Base-by-base conservation (phyloP, 2,888 invertebrate genomes). In the Agrotis exclamationis region DNA sequence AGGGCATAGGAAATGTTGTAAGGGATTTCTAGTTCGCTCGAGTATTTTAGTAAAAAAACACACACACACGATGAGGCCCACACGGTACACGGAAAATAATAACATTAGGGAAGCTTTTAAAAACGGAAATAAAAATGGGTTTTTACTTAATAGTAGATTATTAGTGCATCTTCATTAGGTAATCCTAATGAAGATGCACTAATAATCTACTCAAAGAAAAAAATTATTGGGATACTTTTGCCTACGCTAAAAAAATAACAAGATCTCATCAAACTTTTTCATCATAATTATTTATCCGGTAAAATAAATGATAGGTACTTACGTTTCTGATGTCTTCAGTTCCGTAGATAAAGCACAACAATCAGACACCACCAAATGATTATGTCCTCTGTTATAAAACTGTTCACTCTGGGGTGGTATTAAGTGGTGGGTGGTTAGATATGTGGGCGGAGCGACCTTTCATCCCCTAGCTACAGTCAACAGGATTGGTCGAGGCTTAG, bases 401-500 rank as follows among this genome's bases (percentile, higher is more conserved):
- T 74, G 81, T 68, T 78, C 72, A 70, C 66, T 68, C 80, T 74
- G 82, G 89, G 90, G 88, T 89, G 86, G 87, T 74, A 67, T 70
- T 71, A 59, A 77, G 72, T 75, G 62, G 86, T 86, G 88, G 89
- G 88, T 82, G 87, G 88, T 57, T 69, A 72, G 62, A 56, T 65
- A 66, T 47, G 79, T 76, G 84, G 93, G 92, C 92, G 93, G 92
- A 83, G 90, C 91, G 68, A 84, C 22, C 70, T 76, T 82, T 81
- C 82, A 87, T 85, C 87, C 91, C 87, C 86, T 83, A 68, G 50
- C 64, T 73, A 64, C 63, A 72, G 54, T 57, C 57, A 64, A 79
- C 77, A 63, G 79, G 78, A 92, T 93, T 93, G 93, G 94, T 74
- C 76, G 82, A 74, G 73, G 51, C 39, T 63, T 60, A 70, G 82